These are phyloP conservation scores for Engraulis encrasicolus DNA, from an alignment of 2,113 vertebrate species.

Conservation along the genomic window DNA sequence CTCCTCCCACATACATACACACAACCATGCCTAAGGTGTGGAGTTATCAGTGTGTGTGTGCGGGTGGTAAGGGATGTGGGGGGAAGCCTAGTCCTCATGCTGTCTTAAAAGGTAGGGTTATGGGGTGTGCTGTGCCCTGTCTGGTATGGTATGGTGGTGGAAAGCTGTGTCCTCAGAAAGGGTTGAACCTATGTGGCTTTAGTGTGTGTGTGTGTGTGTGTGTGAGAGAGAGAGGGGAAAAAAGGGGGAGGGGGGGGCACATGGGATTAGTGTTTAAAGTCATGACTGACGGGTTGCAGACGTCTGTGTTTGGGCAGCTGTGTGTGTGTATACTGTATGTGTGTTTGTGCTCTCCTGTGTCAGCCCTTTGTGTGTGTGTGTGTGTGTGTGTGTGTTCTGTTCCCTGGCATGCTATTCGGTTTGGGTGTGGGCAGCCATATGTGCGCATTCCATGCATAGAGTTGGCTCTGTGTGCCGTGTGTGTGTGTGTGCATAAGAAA, in stretches of 20 bases:
- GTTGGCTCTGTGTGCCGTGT: constrained; percentile 39
- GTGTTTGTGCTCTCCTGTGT: constrained; percentile 28
- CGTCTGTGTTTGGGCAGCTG: constrained; percentile 55
- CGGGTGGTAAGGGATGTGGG: neutral
- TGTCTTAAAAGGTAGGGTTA: constrained; percentile 18
- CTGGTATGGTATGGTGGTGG: neutral
- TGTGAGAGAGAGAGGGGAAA: constrained; percentile 36
- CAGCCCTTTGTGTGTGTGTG: constrained; percentile 54
- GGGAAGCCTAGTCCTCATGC: neutral
- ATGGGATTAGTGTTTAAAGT: constrained; percentile 22
- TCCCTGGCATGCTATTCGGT: constrained; percentile 40
- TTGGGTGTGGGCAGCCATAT: constrained; percentile 36
- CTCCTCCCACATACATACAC: neutral
- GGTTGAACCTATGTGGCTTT: neutral
- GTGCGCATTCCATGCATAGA: constrained; percentile 53
- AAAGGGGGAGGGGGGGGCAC: constrained; percentile 25
- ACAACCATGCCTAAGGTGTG: neutral
- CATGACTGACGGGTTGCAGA: constrained; percentile 23
- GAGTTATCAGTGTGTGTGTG: constrained; percentile 5
- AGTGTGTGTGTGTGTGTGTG: constrained; percentile 22
- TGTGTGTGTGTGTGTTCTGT: constrained; percentile 46
- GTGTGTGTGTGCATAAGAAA: constrained; percentile 10
- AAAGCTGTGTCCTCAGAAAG: neutral
- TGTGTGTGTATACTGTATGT: constrained; percentile 53
- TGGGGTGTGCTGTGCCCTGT: no score